These are phyloP conservation scores for Chiridota heheva DNA, from an alignment of 35 echinoderm and acorn worm genomes.

Conservation along the genomic window DNA sequence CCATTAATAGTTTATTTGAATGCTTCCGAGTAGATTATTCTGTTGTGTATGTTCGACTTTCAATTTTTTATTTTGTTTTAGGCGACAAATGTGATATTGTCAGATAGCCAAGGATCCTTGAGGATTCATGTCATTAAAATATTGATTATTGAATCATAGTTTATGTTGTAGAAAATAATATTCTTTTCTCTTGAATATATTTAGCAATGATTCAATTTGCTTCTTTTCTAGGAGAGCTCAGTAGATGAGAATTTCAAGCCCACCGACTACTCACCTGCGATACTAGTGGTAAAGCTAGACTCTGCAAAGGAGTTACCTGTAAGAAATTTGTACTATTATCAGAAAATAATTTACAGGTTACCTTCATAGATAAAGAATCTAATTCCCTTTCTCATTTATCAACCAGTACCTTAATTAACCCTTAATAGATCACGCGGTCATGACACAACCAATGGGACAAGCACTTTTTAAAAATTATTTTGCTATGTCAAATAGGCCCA, in stretches of 20 bases:
- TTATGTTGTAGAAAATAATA: too few relatives aligned
- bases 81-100: too few relatives aligned
- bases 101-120: too few relatives aligned
- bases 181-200: not conserved
- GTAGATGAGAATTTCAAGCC: constrained; percentile 37
- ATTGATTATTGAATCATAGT: too few relatives aligned
- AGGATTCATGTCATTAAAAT: too few relatives aligned
- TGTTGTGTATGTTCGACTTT: too few relatives aligned
- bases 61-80: too few relatives aligned
- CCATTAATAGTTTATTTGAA: too few relatives aligned
- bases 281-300: constrained; percentile 84
- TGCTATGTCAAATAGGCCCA: too few relatives aligned
- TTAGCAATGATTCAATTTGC: not conserved
- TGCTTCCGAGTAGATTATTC: too few relatives aligned
- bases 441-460: too few relatives aligned
- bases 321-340: constrained; percentile 14
- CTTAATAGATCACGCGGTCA: not conserved
- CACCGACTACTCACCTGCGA: constrained; percentile 32
- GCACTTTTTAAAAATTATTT: too few relatives aligned
- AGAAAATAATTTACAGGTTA: not conserved
- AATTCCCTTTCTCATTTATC: not conserved
- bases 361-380: not conserved
- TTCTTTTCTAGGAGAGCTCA: constrained; percentile 25
- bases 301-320: constrained; percentile 94
- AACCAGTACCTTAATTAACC: not conserved